Percentiles rank a stretch among this genome's conserved stretches.
These are phyloP conservation scores for Nyctalus aviator DNA, from an alignment of 2,797 vertebrate genomes.

Conservation along the genomic window DNA sequence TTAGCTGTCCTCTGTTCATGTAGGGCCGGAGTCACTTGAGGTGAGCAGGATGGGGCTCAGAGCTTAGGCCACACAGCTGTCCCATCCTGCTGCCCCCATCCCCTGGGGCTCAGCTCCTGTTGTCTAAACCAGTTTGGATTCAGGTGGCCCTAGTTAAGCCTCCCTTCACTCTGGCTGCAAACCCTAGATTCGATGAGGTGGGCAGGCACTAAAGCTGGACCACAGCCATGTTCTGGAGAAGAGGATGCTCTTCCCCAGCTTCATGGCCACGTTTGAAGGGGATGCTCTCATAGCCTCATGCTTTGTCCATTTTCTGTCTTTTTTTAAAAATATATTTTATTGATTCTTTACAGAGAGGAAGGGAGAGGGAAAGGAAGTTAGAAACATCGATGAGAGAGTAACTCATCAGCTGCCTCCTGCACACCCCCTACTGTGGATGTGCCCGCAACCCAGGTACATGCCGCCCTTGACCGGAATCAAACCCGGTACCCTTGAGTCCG, in stretches of 20 bases:
- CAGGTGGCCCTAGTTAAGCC: not conserved
- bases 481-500: too few relatives aligned
- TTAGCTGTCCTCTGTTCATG: too few relatives aligned
- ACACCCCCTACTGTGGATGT: too few relatives aligned
- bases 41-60: not conserved
- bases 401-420: too few relatives aligned
- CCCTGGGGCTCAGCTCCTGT: not conserved
- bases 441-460: too few relatives aligned
- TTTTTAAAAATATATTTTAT: too few relatives aligned
- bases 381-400: too few relatives aligned
- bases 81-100: not conserved
- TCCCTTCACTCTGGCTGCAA: not conserved
- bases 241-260: not conserved
- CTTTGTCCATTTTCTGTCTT: not conserved
- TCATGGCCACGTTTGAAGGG: not conserved
- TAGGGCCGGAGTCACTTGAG: not conserved
- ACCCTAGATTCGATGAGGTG: not conserved
- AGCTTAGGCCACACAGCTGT: not conserved
- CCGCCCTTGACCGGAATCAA: too few relatives aligned
- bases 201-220: not conserved
- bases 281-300: too few relatives aligned
- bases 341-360: too few relatives aligned
- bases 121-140: not conserved
- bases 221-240: not conserved
- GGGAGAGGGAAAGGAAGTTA: too few relatives aligned